Conservation (phyloP, 2,888 invertebrate genomes). For the Agrotis ipsilon region DNA sequence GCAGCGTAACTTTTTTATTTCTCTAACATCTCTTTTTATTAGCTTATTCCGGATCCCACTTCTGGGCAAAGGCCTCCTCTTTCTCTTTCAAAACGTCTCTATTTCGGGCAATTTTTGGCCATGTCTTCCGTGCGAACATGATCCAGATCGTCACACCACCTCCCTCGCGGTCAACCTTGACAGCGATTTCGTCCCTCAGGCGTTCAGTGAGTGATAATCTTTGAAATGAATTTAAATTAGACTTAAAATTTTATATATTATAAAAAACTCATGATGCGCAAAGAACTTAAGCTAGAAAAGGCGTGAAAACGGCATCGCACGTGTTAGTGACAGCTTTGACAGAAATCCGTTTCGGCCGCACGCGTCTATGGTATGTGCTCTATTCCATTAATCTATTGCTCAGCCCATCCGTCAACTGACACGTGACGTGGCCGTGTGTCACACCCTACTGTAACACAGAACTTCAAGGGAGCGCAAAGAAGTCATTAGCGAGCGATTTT, state of each 20-base stretch:
- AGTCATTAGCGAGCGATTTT: conserved; percentile 54
- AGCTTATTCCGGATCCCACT: no score
- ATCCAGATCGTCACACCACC: no score
- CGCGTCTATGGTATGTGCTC: conserved; percentile 66
- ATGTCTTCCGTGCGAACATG: no score
- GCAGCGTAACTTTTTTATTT: no score
- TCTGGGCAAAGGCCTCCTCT: no score
- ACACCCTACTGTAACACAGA: conserved; percentile 62
- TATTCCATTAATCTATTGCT: conserved; percentile 64
- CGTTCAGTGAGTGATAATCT: no score
- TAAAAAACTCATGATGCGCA: conserved; percentile 2
- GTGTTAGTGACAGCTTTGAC: conserved; percentile 77
- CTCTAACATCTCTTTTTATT: no score
- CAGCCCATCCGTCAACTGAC: conserved; percentile 74
- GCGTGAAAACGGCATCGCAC: conserved; percentile 63
- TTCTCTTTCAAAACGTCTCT: no score
- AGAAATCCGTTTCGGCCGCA: conserved; percentile 74
- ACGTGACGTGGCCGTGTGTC: conserved; percentile 71
- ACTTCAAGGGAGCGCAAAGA: conserved; percentile 36
- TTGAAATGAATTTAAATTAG: background rate
- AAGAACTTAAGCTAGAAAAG: conserved; percentile 41
- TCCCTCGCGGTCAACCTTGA: no score
- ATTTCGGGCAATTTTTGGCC: no score
- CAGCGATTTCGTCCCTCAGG: no score
- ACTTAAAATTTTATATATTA: background rate